Percentiles rank a stretch among this genome's conserved stretches.
phyloP scores from a whole-genome alignment of 2,888 invertebrate genomes.

The Pantelozetes paolii region DNA sequence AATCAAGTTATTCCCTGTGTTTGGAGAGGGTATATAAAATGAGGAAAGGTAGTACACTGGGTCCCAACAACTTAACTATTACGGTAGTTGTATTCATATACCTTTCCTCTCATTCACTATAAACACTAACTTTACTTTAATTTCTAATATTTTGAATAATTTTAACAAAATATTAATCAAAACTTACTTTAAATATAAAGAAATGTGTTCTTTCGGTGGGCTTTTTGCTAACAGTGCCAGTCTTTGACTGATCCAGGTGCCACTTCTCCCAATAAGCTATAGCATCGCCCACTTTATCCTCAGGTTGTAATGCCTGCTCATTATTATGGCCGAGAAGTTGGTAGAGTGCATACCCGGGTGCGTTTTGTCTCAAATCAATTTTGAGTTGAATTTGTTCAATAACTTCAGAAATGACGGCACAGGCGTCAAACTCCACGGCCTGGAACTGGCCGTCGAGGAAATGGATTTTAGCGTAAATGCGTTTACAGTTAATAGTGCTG shows the following conservation, averaged over 20 bases:
- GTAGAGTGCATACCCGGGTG: constrained; percentile 86
- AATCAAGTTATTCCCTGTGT: too few relatives aligned
- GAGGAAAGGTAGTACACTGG: too few relatives aligned
- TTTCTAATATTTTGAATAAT: too few relatives aligned
- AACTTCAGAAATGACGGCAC: constrained; percentile 76
- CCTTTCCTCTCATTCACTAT: too few relatives aligned
- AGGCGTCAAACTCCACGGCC: constrained; percentile 89
- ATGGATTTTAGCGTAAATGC: constrained; percentile 83
- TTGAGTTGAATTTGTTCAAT: constrained; percentile 62
- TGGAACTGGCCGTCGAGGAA: constrained; percentile 93
- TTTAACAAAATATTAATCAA: constrained; percentile 41
- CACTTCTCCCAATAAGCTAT: constrained; percentile 88
- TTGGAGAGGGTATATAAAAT: too few relatives aligned
- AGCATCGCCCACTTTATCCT: constrained; percentile 87
- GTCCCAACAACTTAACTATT: too few relatives aligned
- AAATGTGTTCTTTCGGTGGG: constrained; percentile 48
- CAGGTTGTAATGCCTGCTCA: constrained; percentile 72
- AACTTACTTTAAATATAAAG: constrained; percentile 60
- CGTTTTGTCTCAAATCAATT: constrained; percentile 74
- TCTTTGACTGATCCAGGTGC: constrained; percentile 46
- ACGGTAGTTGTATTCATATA: too few relatives aligned
- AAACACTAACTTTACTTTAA: too few relatives aligned
- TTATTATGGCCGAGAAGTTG: constrained; percentile 70
- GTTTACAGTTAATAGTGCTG: constrained; percentile 77
- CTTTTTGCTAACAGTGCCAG: neutral